Percentiles rank a stretch among this genome's conserved stretches.
Evolutionary conservation across 2,797 vertebrate species (phyloP).

Genomic region (Gadopsis marmoratus): DNA sequence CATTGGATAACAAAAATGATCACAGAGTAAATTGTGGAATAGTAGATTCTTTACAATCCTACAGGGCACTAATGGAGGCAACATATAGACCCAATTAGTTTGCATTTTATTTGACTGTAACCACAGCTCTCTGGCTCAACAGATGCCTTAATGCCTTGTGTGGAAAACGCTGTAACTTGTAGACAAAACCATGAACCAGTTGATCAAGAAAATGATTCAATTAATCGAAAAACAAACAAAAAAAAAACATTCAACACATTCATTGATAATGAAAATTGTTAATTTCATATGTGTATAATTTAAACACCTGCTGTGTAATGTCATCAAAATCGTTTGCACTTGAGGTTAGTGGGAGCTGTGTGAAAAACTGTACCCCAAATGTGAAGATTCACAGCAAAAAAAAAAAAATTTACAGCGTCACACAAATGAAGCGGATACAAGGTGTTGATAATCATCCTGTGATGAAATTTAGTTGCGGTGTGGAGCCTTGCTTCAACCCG

Average conservation of each 20-base stretch:
- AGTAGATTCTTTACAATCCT: not conserved
- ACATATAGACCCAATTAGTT: not conserved
- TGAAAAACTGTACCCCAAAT: not conserved
- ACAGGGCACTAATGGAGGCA: not conserved
- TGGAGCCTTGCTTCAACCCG: slow-evolving; percentile 16
- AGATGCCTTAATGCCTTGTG: not conserved
- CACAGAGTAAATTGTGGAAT: not conserved
- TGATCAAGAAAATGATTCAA: no score
- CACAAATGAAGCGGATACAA: not conserved
- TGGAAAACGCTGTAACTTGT: not conserved
- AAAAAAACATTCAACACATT: not conserved
- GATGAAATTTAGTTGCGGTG: not conserved
- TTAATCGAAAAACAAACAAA: not conserved
- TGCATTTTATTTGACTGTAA: slow-evolving; percentile 17
- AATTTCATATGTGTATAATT: not conserved
- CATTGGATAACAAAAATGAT: not conserved
- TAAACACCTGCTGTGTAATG: not conserved
- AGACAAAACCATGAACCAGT: not conserved
- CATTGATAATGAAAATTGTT: not conserved
- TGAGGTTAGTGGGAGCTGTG: not conserved
- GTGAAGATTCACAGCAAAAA: not conserved
- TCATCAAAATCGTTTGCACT: not conserved
- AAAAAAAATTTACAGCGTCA: not conserved
- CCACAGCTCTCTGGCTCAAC: not conserved
- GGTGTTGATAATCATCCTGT: not conserved